Base-by-base conservation (phyloP, 2,113 vertebrate genomes). In the Polypterus senegalus region DNA sequence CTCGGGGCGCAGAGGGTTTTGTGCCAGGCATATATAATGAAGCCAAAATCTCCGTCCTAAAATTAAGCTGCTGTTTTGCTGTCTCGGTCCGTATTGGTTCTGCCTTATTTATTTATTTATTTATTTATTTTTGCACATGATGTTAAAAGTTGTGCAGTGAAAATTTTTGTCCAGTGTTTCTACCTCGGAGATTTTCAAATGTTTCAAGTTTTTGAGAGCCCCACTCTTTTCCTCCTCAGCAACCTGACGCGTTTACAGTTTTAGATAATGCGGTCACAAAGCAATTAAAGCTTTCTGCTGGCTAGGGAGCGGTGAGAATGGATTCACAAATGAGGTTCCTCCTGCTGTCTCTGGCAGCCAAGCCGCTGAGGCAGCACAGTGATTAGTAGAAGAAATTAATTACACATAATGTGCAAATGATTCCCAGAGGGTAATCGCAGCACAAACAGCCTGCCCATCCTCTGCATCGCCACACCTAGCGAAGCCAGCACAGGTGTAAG, bases 311-410 rank as follows among this genome's bases (percentile, higher is more conserved):
- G 86, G 86, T 91, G 80, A 90, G 90, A 91, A 80, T 82, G 83
- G 80, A 80, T 84, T 91, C 89, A 92, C 86, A 93, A 94, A 97
- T 94, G 91, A 93, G 92, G 91, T 94, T 93, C n/a, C 91, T 82
- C 76, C 86, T 87, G 79, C 85, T 84, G 79, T 73, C 75, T 78
- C 79, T 77, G 79, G 82, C 86, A 82, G 78, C 61, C 83, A 86
- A 86, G 81, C 73, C 73, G 51, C 48, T 77, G 72, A 84, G 84
- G 80, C 84, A 83, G 83, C 71, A 78, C 81, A 79, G 81, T 76
- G 85, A 88, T 88, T 89, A 88, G 86, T 86, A 82, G 77, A 3
- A 79, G 83, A 81, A 87, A 86, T 88, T 88, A 88, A 88, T 89
- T 89, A 89, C 86, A 88, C 86, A 88, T 88, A 80, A 87, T 84